Percentiles rank a stretch among this genome's conserved stretches.
These are phyloP conservation scores for Passer domesticus DNA, from an alignment of 2,113 vertebrate species.

Conservation along the genomic window DNA sequence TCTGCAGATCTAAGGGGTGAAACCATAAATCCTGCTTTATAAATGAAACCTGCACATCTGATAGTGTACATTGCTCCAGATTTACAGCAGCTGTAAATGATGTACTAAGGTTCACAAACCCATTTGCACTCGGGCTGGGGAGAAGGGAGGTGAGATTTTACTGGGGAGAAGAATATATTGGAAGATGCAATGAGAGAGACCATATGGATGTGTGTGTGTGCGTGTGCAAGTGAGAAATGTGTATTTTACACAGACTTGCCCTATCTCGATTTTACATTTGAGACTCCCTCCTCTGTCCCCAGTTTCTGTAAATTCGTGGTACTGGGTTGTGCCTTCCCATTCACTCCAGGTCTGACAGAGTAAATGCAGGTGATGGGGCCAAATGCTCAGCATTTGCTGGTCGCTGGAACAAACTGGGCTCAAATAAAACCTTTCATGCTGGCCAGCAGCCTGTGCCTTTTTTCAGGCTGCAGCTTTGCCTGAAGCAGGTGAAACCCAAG, in stretches of 20 bases:
- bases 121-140: background rate
- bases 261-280: background rate
- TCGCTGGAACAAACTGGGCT: background rate
- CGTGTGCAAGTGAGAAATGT: background rate
- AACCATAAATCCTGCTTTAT: slow-evolving; percentile 59
- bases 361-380: background rate
- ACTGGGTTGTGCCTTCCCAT: background rate
- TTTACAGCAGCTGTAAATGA: slow-evolving; percentile 33
- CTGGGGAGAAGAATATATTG: background rate
- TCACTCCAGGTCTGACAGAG: background rate
- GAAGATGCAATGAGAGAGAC: background rate
- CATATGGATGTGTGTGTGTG: too few relatives aligned
- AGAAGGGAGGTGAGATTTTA: background rate
- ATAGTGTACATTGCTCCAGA: slow-evolving; percentile 24
- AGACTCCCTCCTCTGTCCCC: background rate
- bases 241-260: background rate
- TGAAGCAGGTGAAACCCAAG: background rate
- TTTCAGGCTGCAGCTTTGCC: background rate
- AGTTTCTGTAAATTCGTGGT: background rate
- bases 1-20: slow-evolving; percentile 52
- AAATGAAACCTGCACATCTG: slow-evolving; percentile 50
- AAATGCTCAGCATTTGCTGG: background rate
- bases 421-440: background rate
- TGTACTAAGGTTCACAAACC: slow-evolving; percentile 29
- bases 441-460: background rate